phyloP scores from a whole-genome alignment of 1,140 invertebrate genomes.

The Ceratina calcarata region DNA sequence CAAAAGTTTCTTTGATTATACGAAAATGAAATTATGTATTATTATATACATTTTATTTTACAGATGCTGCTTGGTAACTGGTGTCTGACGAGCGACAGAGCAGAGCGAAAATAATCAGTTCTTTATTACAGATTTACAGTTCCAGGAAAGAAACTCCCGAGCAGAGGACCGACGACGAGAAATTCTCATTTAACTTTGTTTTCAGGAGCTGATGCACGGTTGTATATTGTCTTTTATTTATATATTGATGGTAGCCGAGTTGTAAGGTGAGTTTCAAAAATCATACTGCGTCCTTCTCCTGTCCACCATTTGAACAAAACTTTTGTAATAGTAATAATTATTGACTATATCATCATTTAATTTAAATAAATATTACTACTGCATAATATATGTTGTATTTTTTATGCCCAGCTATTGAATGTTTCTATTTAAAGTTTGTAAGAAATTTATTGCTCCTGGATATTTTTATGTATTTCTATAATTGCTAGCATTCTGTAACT shows the following conservation, averaged over 20 bases:
- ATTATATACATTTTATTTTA: conserved; percentile 54
- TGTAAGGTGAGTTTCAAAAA: conserved; percentile 65
- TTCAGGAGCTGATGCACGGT: conserved; percentile 47
- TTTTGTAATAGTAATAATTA: conserved; percentile 51
- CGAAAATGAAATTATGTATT: background rate
- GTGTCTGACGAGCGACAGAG: background rate
- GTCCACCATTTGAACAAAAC: conserved; percentile 45
- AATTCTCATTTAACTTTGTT: conserved; percentile 45
- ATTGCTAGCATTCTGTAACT: conserved; percentile 13
- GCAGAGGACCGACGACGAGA: background rate
- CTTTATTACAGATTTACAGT: conserved; percentile 47
- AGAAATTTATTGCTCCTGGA: conserved; percentile 16
- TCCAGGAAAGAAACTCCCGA: background rate
- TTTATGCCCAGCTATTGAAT: conserved; percentile 51
- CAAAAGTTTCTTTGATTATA: conserved; percentile 66
- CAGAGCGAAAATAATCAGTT: conserved; percentile 18
- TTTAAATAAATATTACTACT: conserved; percentile 62
- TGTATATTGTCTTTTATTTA: conserved; percentile 55
- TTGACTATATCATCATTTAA: conserved; percentile 56
- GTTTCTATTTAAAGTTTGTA: conserved; percentile 5
- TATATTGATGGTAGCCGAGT: conserved; percentile 57
- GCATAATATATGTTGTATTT: conserved; percentile 58
- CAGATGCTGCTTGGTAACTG: conserved; percentile 32
- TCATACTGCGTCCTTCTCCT: conserved; percentile 53
- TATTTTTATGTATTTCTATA: conserved; percentile 12